phyloP scores from a whole-genome alignment of 2,113 vertebrate genomes.

The Megaleporinus macrocephalus region DNA sequence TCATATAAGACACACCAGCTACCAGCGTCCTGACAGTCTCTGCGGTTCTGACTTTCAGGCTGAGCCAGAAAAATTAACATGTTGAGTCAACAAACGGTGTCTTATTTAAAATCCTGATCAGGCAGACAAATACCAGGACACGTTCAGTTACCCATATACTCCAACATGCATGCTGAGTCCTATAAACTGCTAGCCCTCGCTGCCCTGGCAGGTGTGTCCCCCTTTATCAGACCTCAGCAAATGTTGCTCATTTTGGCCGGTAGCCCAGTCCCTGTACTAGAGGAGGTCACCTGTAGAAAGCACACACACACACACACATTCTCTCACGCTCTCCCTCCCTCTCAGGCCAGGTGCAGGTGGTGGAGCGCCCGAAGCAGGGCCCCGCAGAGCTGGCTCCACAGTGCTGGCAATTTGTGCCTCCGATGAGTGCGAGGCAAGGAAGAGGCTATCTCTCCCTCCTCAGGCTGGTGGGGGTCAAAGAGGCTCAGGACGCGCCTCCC shows the following conservation, averaged over 20 bases:
- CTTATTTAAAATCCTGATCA: too few species aligned
- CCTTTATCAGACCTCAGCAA: conserved; percentile 14
- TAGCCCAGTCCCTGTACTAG: not conserved
- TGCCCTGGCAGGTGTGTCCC: conserved; percentile 12
- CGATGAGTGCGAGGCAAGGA: conserved; percentile 38
- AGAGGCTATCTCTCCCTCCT: conserved; percentile 50
- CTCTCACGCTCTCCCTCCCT: not conserved
- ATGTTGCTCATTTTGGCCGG: not conserved
- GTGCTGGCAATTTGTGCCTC: conserved; percentile 52
- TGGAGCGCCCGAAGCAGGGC: conserved; percentile 39
- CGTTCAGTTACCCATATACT: not conserved
- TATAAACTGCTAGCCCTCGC: not conserved
- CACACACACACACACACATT: not conserved
- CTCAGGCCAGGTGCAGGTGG: conserved; percentile 44
- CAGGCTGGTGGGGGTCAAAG: conserved; percentile 43
- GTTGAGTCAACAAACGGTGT: too few species aligned
- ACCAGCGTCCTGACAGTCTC: too few species aligned
- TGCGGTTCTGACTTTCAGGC: too few species aligned
- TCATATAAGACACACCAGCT: too few species aligned
- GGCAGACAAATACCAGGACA: not conserved
- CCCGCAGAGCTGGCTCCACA: conserved; percentile 24
- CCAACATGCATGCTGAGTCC: not conserved
- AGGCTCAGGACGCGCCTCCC: conserved; percentile 23
- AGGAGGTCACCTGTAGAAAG: conserved; percentile 15
- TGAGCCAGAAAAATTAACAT: too few species aligned